phyloP scores from a whole-genome alignment of 2,888 invertebrate species.

The Acrobeloides nanus region DNA sequence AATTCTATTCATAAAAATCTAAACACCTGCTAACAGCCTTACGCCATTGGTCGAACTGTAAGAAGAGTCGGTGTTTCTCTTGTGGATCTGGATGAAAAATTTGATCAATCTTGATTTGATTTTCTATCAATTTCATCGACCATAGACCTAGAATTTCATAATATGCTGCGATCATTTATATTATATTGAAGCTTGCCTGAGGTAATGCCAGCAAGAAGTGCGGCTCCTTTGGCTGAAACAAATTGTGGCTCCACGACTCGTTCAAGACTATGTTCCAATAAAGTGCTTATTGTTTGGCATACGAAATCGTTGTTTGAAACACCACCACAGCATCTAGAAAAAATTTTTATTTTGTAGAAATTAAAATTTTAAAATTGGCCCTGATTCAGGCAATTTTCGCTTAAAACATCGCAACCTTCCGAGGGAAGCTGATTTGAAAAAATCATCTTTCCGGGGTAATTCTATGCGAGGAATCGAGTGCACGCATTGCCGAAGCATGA shows the following conservation, averaged over 20 bases:
- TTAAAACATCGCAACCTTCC: too few species aligned
- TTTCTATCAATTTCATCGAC: constrained; percentile 22
- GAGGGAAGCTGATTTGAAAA: too few species aligned
- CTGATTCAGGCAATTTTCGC: too few species aligned
- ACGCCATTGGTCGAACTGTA: constrained; percentile 30
- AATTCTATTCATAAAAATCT: constrained; percentile 31
- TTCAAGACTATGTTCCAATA: constrained; percentile 70
- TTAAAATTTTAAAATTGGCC: background rate
- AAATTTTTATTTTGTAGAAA: background rate
- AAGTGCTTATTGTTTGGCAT: constrained; percentile 76
- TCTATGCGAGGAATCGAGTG: too few species aligned
- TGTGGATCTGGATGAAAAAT: constrained; percentile 27
- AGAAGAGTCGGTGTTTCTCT: constrained; percentile 14
- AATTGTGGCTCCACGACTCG: constrained; percentile 67
- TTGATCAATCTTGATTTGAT: constrained; percentile 24
- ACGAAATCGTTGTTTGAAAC: constrained; percentile 88
- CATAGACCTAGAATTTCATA: constrained; percentile 24
- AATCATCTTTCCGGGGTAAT: too few species aligned
- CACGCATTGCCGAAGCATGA: too few species aligned
- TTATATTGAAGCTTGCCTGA: constrained; percentile 61
- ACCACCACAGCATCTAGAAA: constrained; percentile 79
- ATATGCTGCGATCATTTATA: background rate
- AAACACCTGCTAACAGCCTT: constrained; percentile 33
- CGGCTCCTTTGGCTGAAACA: constrained; percentile 68
- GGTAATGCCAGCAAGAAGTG: constrained; percentile 74